Evolutionary conservation across 2,113 vertebrate species (phyloP), one percentile per base, ranked within the genome.

Genomic region (Nesoenas mayeri): DNA sequence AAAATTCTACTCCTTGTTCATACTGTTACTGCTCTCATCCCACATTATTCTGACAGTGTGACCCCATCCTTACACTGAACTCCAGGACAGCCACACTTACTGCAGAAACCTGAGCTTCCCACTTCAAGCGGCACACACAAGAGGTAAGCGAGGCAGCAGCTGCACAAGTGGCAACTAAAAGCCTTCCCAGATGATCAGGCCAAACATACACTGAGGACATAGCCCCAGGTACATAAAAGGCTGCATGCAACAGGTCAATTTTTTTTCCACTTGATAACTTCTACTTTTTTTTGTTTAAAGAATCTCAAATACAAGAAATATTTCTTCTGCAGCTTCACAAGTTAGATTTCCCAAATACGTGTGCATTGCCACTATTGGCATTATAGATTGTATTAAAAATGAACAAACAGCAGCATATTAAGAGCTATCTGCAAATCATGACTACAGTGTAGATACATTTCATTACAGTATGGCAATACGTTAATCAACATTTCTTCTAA

Each of bases 81-180:
- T 89, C 44, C 29, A 89, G 42, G 29, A 56, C 0, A 72, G 38
- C 15, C 66, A 81, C 10, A 11, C 25, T 22, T 40, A 7, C 16
- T 14, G 25, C 15, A 48, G 38, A 75, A 89, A 65, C 18, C 4
- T 22, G 34, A 10, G 62, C 22, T 64, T 64, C 53, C 28, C 4
- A 1, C 75, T 81, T 48, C 32, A 51, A 72, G 12, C 0, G 0
- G 28, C 38, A 17, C 3, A 66, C 8, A 40, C 16, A 50, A n/a
- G 66, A 73, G 36, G 21, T n/a, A 79, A 64, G 25, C 15, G 65
- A 28, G 10, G 66, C 8, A 54, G 25, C 14, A 74, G 89, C 10
- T 5, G 7, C 6, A 22, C 8, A 79, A 62, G 5, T 21, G 12
- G 34, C 16, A 79, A 51, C n/a, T 24, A 53, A 40, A 70, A 61